Percentiles rank a stretch among this genome's conserved stretches.
phyloP scores from a whole-genome alignment of 2,888 invertebrate species.

The Tethea ocularis region DNA sequence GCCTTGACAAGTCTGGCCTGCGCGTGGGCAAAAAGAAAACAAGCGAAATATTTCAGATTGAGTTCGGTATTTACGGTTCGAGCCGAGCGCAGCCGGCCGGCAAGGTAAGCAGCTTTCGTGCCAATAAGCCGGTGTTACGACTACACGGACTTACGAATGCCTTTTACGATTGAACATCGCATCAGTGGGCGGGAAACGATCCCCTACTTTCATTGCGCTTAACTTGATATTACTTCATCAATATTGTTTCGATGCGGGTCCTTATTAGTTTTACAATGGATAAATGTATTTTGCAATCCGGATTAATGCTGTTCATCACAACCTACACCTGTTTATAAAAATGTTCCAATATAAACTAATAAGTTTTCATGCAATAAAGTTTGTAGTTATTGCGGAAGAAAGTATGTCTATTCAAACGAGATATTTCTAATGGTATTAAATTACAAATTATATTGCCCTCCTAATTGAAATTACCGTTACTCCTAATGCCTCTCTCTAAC shows the following conservation, averaged over 20 bases:
- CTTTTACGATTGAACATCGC: conserved; percentile 18
- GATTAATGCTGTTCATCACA: neutral
- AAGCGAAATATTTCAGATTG: conserved; percentile 45
- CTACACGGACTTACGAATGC: conserved; percentile 18
- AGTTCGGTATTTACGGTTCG: conserved; percentile 47
- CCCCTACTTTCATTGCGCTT: conserved; percentile 39
- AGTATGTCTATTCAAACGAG: conserved; percentile 1
- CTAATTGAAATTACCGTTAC: conserved; percentile 26
- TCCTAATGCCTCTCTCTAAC: conserved; percentile 22
- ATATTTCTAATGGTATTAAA: neutral
- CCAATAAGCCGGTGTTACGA: conserved; percentile 47
- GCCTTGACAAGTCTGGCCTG: conserved; percentile 53
- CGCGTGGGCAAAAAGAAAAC: conserved; percentile 47
- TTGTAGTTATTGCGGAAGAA: neutral
- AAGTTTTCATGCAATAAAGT: neutral
- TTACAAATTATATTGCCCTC: neutral
- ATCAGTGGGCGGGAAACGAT: conserved; percentile 46
- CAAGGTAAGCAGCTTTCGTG: conserved; percentile 74
- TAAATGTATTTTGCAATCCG: conserved; percentile 7
- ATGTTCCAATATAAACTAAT: too few relatives aligned
- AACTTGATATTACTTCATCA: conserved; percentile 29
- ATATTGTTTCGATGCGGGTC: conserved; percentile 22
- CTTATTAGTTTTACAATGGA: conserved; percentile 19
- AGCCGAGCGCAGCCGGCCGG: conserved; percentile 47
- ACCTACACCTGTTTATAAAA: too few relatives aligned